Base-by-base conservation (phyloP, 1,140 invertebrate species). In the Phthorimaea operculella region DNA sequence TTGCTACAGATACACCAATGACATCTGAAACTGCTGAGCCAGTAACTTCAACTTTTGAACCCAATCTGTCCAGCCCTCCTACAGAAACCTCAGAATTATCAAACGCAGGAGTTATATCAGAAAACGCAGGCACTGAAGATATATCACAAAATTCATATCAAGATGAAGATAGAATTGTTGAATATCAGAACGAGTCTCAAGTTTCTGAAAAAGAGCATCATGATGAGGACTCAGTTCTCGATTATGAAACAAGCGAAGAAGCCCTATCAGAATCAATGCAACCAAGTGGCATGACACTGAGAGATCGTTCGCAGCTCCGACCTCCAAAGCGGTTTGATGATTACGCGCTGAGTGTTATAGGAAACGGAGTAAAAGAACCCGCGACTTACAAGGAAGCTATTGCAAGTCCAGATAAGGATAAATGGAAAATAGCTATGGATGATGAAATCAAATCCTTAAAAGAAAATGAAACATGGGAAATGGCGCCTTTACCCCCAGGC, bases 391-490 rank as follows among this genome's bases (percentile, higher is more conserved):
- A 47, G 15, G 52, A 54, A 7, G 42, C 52, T 9, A 45, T 54
- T 16, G 39, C 16, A 14, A 17, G 21, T 54, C 12, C 36, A 6
- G 39, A 48, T n/a, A 54, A 34, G 9, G 11, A 47, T 34, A 54
- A 45, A 45, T 54, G 52, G 52, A 39, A 28, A 10, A 17, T 21
- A 45, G 52, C 52, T 6, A 54, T 54, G 52, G n/a, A 33, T 18
- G n/a, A 18, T 47, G 52, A 54, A 42, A 54, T n/a, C n/a, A n/a
- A n/a, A n/a, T n/a, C n/a, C n/a, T n/a, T n/a, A n/a, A n/a, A n/a
- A n/a, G n/a, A n/a, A 45, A 54, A 45, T 11, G 21, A 45, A 8
- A 45, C 42, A 14, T 45, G 42, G 48, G 48, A 44, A 33, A 28
- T 51, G 33, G 48, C 33, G 12, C 4, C 10, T 6, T 21, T 51